Conservation (phyloP, 2,113 vertebrate species). For the Sitta europaea region DNA sequence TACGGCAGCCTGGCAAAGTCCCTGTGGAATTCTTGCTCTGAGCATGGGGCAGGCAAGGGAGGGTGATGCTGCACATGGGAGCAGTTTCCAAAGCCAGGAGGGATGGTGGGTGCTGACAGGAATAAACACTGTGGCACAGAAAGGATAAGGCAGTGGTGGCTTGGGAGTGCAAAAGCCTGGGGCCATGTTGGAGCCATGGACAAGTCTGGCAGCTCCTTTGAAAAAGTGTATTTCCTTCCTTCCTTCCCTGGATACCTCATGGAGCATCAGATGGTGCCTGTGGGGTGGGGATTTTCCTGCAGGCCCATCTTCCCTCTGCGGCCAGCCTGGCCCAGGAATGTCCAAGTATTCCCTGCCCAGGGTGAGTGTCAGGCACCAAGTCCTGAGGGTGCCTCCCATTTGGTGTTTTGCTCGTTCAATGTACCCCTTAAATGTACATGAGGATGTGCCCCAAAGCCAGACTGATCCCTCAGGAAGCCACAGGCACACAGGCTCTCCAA, state of each 20-base stretch:
- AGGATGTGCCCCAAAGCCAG: background rate
- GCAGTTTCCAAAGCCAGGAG: background rate
- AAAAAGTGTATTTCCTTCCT: background rate
- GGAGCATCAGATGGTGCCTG: background rate
- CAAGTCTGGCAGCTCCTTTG: background rate
- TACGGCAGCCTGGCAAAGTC: constrained; percentile 24
- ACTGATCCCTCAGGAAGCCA: background rate
- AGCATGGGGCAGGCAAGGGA: background rate
- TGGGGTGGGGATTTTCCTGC: background rate
- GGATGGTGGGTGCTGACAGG: background rate
- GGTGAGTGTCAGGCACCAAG: background rate
- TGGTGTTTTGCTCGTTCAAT: background rate
- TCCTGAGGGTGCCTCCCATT: background rate
- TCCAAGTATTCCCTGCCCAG: background rate
- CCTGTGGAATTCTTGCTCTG: background rate
- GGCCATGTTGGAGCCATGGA: background rate
- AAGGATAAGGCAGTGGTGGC: background rate
- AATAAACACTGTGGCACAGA: background rate
- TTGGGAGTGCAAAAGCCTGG: background rate
- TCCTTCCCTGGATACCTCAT: background rate
- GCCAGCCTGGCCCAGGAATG: background rate
- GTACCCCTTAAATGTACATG: background rate
- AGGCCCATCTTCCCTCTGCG: fast-evolving
- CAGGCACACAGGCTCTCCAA: fast-evolving
- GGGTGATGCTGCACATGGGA: background rate